Evolutionary conservation across 2,888 invertebrate species (phyloP).

Genomic region (Lasioglossum calceatum): DNA sequence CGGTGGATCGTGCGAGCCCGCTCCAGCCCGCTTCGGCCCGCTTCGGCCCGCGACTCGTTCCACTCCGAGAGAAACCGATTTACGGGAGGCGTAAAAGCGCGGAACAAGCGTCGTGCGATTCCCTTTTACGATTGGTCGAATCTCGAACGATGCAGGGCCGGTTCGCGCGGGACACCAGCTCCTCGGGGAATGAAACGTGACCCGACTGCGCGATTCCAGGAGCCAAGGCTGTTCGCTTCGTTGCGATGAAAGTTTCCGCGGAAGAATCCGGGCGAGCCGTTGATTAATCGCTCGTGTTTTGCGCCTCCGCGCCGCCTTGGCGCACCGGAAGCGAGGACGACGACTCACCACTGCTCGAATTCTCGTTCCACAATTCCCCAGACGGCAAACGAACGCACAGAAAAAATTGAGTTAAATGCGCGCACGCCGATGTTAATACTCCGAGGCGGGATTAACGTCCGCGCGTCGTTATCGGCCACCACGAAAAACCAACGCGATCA

Average conservation of each 20-base stretch:
- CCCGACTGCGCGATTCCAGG: slow-evolving; percentile 37
- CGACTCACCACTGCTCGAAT: not conserved
- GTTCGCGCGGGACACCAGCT: slow-evolving; percentile 49
- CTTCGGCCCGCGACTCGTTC: slow-evolving; percentile 28
- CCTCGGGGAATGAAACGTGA: slow-evolving; percentile 68
- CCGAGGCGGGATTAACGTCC: not conserved
- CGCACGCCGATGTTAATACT: slow-evolving; percentile 21
- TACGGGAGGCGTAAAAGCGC: slow-evolving; percentile 57
- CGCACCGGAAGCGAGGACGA: not conserved
- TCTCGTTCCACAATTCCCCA: not conserved
- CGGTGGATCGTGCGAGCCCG: not conserved
- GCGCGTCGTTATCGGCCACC: slow-evolving; percentile 34
- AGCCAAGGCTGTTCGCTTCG: not conserved
- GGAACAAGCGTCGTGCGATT: slow-evolving; percentile 57
- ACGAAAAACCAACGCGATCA: slow-evolving; percentile 31
- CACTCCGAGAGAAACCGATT: slow-evolving; percentile 62
- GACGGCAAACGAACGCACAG: not conserved
- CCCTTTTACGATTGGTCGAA: slow-evolving; percentile 64
- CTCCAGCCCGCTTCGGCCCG: not conserved
- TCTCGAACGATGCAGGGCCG: slow-evolving; percentile 36
- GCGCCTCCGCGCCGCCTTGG: not conserved
- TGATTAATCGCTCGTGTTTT: slow-evolving; percentile 10
- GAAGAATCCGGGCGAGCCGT: not conserved
- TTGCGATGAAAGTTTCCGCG: not conserved
- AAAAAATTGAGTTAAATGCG: not conserved